Evolutionary conservation across 2,113 vertebrate genomes (phyloP).

Genomic region (Poeciliopsis retropinna): DNA sequence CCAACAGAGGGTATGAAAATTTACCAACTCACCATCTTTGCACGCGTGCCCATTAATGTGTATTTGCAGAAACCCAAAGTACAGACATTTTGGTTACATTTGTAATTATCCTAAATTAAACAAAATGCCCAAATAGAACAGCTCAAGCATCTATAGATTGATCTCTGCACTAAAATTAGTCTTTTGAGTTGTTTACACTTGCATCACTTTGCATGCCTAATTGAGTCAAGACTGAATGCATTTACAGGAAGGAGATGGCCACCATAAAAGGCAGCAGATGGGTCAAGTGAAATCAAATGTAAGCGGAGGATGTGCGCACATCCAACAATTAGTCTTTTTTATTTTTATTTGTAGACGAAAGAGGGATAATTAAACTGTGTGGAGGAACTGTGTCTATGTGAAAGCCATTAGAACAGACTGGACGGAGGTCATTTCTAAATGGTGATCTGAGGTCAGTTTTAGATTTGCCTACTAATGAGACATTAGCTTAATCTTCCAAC

Average conservation of each 20-base stretch:
- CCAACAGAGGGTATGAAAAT: slow-evolving; percentile 27
- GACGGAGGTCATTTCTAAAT: slow-evolving; percentile 60
- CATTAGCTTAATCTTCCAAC: slow-evolving; percentile 70
- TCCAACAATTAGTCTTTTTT: slow-evolving; percentile 53
- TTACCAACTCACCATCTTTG: slow-evolving; percentile 3
- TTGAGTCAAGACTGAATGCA: slow-evolving; percentile 69
- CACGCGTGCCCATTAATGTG: slow-evolving; percentile 1
- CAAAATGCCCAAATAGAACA: slow-evolving; percentile 36
- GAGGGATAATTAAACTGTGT: slow-evolving; percentile 52
- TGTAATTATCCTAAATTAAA: slow-evolving; percentile 15
- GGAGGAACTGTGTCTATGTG: slow-evolving; percentile 47
- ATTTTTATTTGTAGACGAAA: slow-evolving; percentile 48
- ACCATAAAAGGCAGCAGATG: slow-evolving; percentile 66
- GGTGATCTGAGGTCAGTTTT: slow-evolving; percentile 62
- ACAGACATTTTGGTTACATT: slow-evolving; percentile 33
- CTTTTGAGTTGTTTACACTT: slow-evolving; percentile 64
- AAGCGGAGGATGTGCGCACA: slow-evolving; percentile 62
- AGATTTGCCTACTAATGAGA: slow-evolving; percentile 71
- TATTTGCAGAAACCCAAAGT: slow-evolving; percentile 2
- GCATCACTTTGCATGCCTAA: slow-evolving; percentile 67
- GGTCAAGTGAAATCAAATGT: slow-evolving; percentile 63
- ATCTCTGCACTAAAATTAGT: slow-evolving; percentile 55
- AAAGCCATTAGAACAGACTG: slow-evolving; percentile 52
- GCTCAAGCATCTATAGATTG: slow-evolving; percentile 53
- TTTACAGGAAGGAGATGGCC: slow-evolving; percentile 63